phyloP scores from a whole-genome alignment of 2,888 invertebrate genomes.

The Orgyia antiqua region DNA sequence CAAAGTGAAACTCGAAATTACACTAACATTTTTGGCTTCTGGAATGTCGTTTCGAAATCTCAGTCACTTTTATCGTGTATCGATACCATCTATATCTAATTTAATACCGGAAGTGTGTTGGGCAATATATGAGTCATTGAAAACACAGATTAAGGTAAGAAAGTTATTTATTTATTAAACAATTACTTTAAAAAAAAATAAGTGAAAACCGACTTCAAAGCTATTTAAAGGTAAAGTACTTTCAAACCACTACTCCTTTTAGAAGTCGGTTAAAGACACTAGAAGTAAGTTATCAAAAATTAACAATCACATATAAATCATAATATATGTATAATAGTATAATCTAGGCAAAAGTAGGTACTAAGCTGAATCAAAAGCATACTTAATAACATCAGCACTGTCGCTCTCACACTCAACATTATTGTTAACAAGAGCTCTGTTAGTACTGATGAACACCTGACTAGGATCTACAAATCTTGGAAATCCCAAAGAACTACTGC shows the following conservation, averaged over 20 bases:
- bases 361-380: neutral
- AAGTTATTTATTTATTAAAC: neutral
- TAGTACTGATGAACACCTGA: neutral
- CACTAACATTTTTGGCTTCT: too few species aligned
- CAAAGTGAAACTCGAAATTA: slow-evolving; percentile 31
- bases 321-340: too few species aligned
- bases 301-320: too few species aligned
- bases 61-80: slow-evolving; percentile 27
- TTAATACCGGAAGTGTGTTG: slow-evolving; percentile 29
- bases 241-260: too few species aligned
- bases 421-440: neutral
- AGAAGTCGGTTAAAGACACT: too few species aligned
- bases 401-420: neutral
- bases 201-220: too few species aligned
- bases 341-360: too few species aligned
- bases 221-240: too few species aligned
- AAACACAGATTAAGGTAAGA: slow-evolving; percentile 8
- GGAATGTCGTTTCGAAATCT: slow-evolving; percentile 22
- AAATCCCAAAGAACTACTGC: slow-evolving; percentile 1
- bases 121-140: slow-evolving; percentile 16
- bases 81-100: slow-evolving; percentile 26
- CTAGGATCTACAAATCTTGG: neutral
- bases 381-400: neutral
- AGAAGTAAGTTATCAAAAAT: too few species aligned
- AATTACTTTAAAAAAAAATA: neutral